Conservation (phyloP, 2,888 invertebrate species). For the Drosophila paramelanica region DNA sequence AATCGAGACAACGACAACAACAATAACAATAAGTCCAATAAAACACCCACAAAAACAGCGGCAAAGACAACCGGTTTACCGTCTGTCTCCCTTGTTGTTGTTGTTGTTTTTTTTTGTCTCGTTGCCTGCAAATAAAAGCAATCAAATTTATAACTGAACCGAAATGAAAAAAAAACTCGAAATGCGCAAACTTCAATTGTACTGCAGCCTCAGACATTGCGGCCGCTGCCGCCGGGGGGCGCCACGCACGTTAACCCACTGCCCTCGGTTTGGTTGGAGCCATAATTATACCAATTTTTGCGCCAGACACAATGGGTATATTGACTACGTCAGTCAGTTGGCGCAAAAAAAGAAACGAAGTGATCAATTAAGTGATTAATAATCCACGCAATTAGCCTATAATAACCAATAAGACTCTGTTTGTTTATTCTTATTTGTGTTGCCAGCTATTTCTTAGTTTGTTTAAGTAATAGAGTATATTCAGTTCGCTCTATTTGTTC, state of each 20-base stretch:
- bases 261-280: conserved; percentile 54
- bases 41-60: conserved; percentile 64
- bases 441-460: no score
- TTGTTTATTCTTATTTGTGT: no score
- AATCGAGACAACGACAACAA: conserved; percentile 53
- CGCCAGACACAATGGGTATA: not conserved
- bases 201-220: conserved; percentile 35
- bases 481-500: not conserved
- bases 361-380: not conserved
- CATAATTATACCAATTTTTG: conserved; percentile 55
- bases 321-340: conserved; percentile 9
- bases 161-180: conserved; percentile 33
- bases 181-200: conserved; percentile 58
- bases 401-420: no score
- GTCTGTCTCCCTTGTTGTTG: conserved; percentile 17
- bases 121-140: conserved; percentile 52
- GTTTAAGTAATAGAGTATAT: conserved; percentile 1
- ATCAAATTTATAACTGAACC: conserved; percentile 54
- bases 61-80: conserved; percentile 56
- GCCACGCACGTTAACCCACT: conserved; percentile 70
- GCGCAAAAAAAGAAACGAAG: not conserved
- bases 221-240: conserved; percentile 38
- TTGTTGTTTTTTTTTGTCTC: conserved; percentile 32
- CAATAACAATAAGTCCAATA: conserved; percentile 46
- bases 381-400: no score